Evolutionary conservation across 2,113 vertebrate genomes (phyloP).

Genomic region (Psophia crepitans): DNA sequence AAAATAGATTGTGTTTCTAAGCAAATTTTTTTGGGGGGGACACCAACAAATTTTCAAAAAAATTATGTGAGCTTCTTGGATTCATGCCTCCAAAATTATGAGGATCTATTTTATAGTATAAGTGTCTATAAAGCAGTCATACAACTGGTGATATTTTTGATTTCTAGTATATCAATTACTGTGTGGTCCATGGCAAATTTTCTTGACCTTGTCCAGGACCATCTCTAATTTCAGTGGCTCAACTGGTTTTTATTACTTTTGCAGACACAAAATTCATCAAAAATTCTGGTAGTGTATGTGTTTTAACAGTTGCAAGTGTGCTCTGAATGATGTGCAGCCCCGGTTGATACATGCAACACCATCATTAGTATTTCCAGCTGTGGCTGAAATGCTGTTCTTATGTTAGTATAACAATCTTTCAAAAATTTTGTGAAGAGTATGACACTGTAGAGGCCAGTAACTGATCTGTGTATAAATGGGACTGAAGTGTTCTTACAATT

Average conservation of each 20-base stretch:
- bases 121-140: not conserved
- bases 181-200: not conserved
- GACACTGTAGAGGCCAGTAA: not conserved
- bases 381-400: not conserved
- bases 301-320: not conserved
- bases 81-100: not conserved
- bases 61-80: not conserved
- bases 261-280: not conserved
- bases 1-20: not conserved
- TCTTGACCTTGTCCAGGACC: not conserved
- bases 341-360: not conserved
- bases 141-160: not conserved
- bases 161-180: not conserved
- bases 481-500: not conserved
- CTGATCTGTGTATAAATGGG: not conserved
- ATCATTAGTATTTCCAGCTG: not conserved
- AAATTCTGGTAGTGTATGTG: not conserved
- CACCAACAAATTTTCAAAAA: not conserved
- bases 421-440: not conserved
- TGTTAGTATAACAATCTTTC: not conserved
- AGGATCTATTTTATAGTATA: not conserved
- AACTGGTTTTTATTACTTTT: not conserved
- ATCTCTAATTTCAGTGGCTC: not conserved
- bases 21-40: not conserved
- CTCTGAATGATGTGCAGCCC: not conserved